phyloP scores from a whole-genome alignment of 2,113 vertebrate species.

The Sylvilagus bachmani region DNA sequence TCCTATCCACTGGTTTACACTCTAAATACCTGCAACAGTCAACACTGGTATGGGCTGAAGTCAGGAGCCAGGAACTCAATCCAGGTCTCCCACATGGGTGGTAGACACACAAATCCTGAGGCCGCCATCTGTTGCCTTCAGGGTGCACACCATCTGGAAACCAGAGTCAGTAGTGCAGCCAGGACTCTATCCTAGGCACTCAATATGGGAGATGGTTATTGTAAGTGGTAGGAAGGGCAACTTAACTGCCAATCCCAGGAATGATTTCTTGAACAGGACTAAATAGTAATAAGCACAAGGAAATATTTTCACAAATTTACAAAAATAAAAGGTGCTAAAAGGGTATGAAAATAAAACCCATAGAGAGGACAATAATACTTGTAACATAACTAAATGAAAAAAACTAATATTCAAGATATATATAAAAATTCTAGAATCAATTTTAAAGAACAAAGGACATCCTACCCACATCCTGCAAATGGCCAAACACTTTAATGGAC shows the following conservation, averaged over 20 bases:
- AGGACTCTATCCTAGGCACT: too few relatives aligned
- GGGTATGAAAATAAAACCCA: not conserved
- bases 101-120: too few relatives aligned
- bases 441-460: conserved; percentile 1
- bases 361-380: not conserved
- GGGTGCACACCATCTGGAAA: too few relatives aligned
- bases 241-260: not conserved
- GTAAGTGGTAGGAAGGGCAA: too few relatives aligned
- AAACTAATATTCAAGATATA: not conserved
- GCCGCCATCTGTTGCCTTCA: too few relatives aligned
- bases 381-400: not conserved
- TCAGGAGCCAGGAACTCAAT: too few relatives aligned
- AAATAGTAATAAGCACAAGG: not conserved
- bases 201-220: too few relatives aligned
- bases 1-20: too few relatives aligned
- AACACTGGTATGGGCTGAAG: too few relatives aligned
- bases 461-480: not conserved
- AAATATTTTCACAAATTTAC: not conserved
- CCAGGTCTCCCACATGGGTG: too few relatives aligned
- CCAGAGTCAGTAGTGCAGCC: too few relatives aligned
- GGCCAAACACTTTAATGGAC: not conserved
- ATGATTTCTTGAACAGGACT: conserved; percentile 7
- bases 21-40: too few relatives aligned
- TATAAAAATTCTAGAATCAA: not conserved
- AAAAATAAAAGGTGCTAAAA: not conserved